Conservation (phyloP, 2,888 invertebrate genomes). For the Blastobasis adustella region DNA sequence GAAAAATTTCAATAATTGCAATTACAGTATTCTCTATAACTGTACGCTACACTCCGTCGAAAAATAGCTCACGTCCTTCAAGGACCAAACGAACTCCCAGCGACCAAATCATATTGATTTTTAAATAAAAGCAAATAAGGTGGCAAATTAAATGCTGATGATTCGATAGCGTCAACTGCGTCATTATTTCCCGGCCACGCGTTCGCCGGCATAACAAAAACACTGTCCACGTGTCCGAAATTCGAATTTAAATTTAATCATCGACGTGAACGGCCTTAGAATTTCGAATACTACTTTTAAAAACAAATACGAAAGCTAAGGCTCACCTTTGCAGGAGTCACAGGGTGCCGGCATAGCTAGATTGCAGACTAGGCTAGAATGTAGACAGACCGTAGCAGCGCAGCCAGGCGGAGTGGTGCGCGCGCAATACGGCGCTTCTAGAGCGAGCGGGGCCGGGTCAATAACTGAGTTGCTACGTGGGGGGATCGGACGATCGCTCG, state of each 20-base stretch:
- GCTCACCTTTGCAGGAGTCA: conserved; percentile 62
- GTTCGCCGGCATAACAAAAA: conserved; percentile 9
- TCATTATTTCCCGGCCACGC: no score
- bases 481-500: conserved; percentile 48
- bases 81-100: no score
- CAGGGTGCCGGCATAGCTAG: conserved; percentile 61
- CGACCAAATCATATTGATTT: no score
- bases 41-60: no score
- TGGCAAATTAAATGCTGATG: no score
- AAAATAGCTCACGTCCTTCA: no score
- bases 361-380: conserved; percentile 27
- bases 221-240: conserved; percentile 1
- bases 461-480: conserved; percentile 59
- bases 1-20: no score
- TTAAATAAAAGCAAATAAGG: no score
- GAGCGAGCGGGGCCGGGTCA: conserved; percentile 46
- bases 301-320: conserved; percentile 1
- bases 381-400: conserved; percentile 20
- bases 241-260: background rate
- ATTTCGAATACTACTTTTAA: background rate
- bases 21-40: no score
- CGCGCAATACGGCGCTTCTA: conserved; percentile 39
- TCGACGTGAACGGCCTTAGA: background rate
- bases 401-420: conserved; percentile 32
- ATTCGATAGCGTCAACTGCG: no score